Conservation (phyloP, 2,113 vertebrate species). For the Hippocampus zosterae region DNA sequence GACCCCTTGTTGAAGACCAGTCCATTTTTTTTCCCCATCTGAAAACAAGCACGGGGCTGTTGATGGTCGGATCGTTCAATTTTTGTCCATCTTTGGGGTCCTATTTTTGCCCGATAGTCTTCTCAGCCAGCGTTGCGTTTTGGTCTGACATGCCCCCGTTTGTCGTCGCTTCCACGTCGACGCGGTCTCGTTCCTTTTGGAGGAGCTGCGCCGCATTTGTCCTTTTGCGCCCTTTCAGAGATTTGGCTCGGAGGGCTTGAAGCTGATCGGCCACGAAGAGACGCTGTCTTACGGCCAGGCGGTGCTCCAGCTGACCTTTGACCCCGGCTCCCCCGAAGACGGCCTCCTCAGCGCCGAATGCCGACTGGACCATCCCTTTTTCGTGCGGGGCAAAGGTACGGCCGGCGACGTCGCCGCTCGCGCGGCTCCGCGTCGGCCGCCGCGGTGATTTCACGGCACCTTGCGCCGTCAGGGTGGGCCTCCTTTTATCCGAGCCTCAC, state of each 20-base stretch:
- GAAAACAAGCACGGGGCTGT: too few species aligned
- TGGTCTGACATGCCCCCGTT: too few species aligned
- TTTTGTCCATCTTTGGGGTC: too few species aligned
- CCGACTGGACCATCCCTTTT: conserved; percentile 94
- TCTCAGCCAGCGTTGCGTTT: too few species aligned
- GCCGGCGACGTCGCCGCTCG: too few species aligned
- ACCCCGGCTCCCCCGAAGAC: conserved; percentile 87
- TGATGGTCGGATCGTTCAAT: too few species aligned
- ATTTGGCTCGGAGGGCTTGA: conserved; percentile 89
- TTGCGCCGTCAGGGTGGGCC: conserved; percentile 83
- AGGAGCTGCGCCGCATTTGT: neutral
- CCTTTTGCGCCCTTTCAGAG: conserved; percentile 67
- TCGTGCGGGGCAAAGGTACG: conserved; percentile 96
- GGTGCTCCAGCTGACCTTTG: conserved; percentile 93
- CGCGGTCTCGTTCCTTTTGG: neutral
- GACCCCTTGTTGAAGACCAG: too few species aligned
- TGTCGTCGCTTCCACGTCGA: too few species aligned
- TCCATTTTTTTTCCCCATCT: too few species aligned
- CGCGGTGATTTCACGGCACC: too few species aligned
- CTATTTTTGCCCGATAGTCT: too few species aligned
- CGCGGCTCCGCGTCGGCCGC: too few species aligned
- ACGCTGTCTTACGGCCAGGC: conserved; percentile 89
- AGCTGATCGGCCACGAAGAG: conserved; percentile 91
- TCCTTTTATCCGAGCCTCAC: conserved; percentile 99
- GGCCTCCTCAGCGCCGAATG: conserved; percentile 90